Evolutionary conservation across 2,113 vertebrate species (phyloP).

Genomic region (Tychaedon coryphoeus): DNA sequence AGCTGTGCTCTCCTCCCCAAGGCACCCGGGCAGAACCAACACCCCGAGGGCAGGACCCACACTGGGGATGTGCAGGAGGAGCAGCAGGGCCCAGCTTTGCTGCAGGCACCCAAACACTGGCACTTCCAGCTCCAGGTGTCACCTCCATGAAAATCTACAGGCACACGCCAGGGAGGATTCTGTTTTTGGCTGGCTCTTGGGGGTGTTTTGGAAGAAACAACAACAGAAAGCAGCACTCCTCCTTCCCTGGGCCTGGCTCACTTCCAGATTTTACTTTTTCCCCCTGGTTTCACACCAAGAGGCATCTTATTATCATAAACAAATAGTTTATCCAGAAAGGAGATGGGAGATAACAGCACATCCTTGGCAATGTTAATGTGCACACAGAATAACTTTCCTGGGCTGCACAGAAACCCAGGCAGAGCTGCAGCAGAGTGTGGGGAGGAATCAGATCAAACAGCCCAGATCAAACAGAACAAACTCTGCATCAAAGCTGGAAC

Average conservation of each 20-base stretch:
- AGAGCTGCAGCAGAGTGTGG: background rate
- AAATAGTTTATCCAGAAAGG: background rate
- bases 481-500: background rate
- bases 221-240: background rate
- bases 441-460: conserved; percentile 8
- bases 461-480: background rate
- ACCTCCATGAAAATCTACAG: background rate
- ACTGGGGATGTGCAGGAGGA: background rate
- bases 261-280: background rate
- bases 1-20: background rate
- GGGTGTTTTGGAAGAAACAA: background rate
- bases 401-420: background rate
- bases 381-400: background rate
- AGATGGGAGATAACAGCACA: background rate
- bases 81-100: background rate
- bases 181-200: background rate
- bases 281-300: background rate
- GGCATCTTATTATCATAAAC: background rate
- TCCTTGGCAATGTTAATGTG: accelerated
- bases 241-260: background rate
- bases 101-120: background rate
- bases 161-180: background rate
- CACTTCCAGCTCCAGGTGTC: background rate
- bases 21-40: background rate
- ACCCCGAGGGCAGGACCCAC: background rate